These are phyloP conservation scores for Oceanodroma leucorhoa DNA, from an alignment of 2,797 vertebrate species.

Conservation along the genomic window DNA sequence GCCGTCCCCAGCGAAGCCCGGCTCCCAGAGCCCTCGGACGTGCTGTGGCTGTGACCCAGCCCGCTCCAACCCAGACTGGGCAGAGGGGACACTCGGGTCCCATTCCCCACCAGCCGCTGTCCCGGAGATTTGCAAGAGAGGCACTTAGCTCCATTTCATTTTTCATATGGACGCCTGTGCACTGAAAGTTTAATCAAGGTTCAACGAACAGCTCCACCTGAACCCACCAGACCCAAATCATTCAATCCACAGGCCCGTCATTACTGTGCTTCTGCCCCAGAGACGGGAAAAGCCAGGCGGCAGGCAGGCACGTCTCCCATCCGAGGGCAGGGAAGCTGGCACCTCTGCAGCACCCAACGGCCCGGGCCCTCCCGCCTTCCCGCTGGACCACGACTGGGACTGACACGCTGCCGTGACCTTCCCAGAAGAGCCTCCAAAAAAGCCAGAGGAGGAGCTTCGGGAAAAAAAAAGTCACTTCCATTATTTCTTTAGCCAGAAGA, in stretches of 20 bases:
- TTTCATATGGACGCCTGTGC: rapidly evolving
- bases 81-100: background rate
- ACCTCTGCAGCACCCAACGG: background rate
- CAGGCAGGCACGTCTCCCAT: background rate
- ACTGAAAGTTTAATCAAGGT: background rate
- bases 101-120: background rate
- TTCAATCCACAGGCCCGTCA: background rate
- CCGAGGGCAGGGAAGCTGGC: background rate
- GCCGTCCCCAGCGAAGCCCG: background rate
- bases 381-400: background rate
- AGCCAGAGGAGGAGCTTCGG: background rate
- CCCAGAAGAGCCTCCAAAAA: background rate
- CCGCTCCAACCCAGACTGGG: background rate
- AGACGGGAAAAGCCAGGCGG: background rate
- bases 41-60: background rate
- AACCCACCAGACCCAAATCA: background rate
- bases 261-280: background rate
- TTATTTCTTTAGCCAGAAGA: background rate
- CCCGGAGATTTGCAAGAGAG: background rate
- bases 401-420: background rate
- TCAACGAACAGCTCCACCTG: background rate
- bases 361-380: background rate
- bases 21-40: background rate
- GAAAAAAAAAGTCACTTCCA: background rate
- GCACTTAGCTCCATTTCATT: background rate